These are phyloP conservation scores for Macrotus californicus DNA, from an alignment of 2,113 vertebrate species.

Conservation along the genomic window DNA sequence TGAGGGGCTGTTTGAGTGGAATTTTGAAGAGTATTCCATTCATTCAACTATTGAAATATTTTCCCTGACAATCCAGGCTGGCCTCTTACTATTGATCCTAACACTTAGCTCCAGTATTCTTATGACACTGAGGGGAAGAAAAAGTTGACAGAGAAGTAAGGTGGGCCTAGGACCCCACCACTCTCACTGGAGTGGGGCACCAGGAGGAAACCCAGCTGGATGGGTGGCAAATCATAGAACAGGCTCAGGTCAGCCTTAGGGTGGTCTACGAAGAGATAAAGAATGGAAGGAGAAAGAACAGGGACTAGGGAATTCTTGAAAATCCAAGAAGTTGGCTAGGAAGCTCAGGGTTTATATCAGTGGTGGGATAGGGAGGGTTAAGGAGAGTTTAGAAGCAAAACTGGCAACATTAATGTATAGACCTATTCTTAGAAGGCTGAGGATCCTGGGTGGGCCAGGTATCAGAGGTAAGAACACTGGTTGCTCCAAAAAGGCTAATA, in stretches of 20 bases:
- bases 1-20: not conserved
- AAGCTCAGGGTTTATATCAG: not conserved
- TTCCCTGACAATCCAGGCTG: not conserved
- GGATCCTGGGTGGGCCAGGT: not conserved
- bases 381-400: not conserved
- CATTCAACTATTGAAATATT: not conserved
- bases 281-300: not conserved
- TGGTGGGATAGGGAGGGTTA: not conserved
- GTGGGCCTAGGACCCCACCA: not conserved
- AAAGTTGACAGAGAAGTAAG: not conserved
- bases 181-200: not conserved
- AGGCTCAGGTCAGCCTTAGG: not conserved
- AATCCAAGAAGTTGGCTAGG: not conserved
- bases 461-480: not conserved
- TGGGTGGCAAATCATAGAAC: not conserved
- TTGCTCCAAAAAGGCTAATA: not conserved
- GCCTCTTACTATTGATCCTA: not conserved
- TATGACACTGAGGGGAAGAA: not conserved
- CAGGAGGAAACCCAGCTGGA: not conserved
- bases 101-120: not conserved
- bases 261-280: not conserved
- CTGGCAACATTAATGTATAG: not conserved
- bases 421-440: not conserved
- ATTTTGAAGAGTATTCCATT: not conserved
- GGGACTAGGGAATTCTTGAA: not conserved